phyloP scores from a whole-genome alignment of 2,113 vertebrate genomes.

The Opisthocomus hoazin region DNA sequence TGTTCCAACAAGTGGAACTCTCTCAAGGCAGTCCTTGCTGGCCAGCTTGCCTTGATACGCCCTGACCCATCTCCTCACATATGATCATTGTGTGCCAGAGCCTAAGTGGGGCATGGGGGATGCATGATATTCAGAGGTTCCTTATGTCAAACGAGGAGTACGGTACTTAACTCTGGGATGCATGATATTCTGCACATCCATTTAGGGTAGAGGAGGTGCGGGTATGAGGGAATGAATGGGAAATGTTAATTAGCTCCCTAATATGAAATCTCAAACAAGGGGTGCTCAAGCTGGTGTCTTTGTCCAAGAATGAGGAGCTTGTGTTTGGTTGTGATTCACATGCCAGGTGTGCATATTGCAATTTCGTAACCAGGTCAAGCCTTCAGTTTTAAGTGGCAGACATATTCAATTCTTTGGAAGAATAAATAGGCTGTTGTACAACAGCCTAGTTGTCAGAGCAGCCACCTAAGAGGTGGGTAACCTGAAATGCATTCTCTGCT shows the following conservation, averaged over 20 bases:
- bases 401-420: background rate
- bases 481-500: background rate
- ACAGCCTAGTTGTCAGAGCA: background rate
- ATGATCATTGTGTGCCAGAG: background rate
- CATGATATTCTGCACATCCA: background rate
- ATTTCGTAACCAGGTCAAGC: background rate
- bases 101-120: background rate
- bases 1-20: background rate
- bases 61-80: background rate
- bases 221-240: background rate
- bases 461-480: background rate
- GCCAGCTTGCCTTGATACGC: background rate
- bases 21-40: background rate
- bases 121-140: background rate
- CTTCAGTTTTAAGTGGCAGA: background rate
- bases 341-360: background rate
- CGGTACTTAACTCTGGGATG: background rate
- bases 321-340: background rate
- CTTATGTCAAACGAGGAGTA: background rate
- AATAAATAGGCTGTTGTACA: background rate
- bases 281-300: background rate
- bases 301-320: background rate
- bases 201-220: background rate
- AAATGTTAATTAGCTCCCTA: background rate
- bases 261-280: background rate